These are phyloP conservation scores for Muraenolepis orangiensis DNA, from an alignment of 2,797 vertebrate genomes.

Conservation along the genomic window DNA sequence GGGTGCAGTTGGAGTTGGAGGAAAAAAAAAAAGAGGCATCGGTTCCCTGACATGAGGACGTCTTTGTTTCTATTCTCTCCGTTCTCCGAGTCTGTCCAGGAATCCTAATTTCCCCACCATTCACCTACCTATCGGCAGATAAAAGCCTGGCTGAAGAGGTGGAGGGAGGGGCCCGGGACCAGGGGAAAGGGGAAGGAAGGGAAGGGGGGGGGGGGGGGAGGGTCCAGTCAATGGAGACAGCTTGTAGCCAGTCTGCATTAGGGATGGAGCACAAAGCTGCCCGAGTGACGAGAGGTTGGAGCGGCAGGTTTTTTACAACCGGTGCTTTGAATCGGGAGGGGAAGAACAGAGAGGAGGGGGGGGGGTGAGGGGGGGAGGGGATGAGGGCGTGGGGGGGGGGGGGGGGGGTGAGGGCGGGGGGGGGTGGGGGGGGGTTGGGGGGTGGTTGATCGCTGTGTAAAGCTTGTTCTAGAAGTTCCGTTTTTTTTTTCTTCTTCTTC, in stretches of 20 bases:
- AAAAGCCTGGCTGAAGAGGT: constrained; percentile 67
- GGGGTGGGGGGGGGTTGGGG: too few relatives aligned
- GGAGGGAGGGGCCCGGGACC: not conserved
- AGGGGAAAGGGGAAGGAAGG: too few relatives aligned
- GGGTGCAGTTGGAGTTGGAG: too few relatives aligned
- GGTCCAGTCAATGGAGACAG: constrained; percentile 75
- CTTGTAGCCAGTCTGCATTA: constrained; percentile 73
- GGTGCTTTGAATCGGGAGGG: constrained; percentile 65
- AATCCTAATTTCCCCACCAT: constrained; percentile 78
- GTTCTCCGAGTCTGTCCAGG: constrained; percentile 73
- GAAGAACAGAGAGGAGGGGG: constrained; percentile 14
- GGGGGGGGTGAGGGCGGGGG: too few relatives aligned
- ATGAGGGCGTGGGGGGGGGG: too few relatives aligned
- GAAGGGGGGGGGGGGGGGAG: constrained; percentile 42
- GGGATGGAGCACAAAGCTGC: constrained; percentile 63
- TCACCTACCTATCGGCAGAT: constrained; percentile 76
- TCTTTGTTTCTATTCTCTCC: constrained; percentile 79
- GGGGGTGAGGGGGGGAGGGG: too few relatives aligned
- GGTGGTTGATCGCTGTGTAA: not conserved
- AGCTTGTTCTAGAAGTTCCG: not conserved
- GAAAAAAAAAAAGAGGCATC: constrained; percentile 72
- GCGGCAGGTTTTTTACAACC: constrained; percentile 63
- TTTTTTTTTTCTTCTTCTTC: not conserved
- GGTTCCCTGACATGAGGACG: constrained; percentile 74
- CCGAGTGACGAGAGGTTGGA: constrained; percentile 67